These are phyloP conservation scores for Drosophila nr. medialis DNA, from an alignment of 2,888 invertebrate genomes.

Conservation along the genomic window DNA sequence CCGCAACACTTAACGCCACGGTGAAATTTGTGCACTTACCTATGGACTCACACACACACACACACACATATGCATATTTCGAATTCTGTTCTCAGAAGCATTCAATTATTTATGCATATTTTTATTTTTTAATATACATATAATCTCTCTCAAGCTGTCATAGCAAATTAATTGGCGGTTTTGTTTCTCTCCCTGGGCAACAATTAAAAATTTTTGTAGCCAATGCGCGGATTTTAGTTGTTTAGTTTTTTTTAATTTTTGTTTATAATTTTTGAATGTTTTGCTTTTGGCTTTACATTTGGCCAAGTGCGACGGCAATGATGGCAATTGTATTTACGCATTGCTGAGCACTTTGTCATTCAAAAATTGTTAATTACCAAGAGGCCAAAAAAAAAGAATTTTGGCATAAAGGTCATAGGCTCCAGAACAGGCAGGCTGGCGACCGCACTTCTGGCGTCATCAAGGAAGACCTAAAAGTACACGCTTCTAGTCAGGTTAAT, in stretches of 20 bases:
- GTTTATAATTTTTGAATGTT: conserved; percentile 27
- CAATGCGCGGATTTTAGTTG: conserved; percentile 33
- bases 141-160: conserved; percentile 54
- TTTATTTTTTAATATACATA: conserved; percentile 7
- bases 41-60: background rate
- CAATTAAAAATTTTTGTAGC: conserved; percentile 49
- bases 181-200: conserved; percentile 14
- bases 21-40: conserved; percentile 38
- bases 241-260: conserved; percentile 24
- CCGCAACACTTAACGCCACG: conserved; percentile 6
- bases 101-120: conserved; percentile 50
- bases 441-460: conserved; percentile 47
- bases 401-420: conserved; percentile 67
- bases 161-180: conserved; percentile 57
- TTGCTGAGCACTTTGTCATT: conserved; percentile 80
- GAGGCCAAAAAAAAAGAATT: conserved; percentile 28
- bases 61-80: background rate
- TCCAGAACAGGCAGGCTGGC: conserved; percentile 13
- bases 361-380: conserved; percentile 63
- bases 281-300: conserved; percentile 48
- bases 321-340: conserved; percentile 76
- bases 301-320: conserved; percentile 61
- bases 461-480: conserved; percentile 41
- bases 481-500: conserved; percentile 54
- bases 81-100: conserved; percentile 1